These are phyloP conservation scores for Synergus laeviventris DNA, from an alignment of 2,888 invertebrate species.

Conservation along the genomic window DNA sequence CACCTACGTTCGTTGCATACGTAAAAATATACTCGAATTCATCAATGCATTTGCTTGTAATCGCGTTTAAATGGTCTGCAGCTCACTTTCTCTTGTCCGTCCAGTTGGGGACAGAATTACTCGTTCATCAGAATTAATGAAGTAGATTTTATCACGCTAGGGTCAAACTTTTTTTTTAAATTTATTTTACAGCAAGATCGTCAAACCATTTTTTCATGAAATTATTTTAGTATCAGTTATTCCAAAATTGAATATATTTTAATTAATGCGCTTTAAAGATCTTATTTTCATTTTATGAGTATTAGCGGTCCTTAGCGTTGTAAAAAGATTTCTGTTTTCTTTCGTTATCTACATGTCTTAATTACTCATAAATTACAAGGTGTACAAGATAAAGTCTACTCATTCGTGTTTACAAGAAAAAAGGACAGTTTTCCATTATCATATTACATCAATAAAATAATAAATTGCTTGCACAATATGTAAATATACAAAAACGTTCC, in stretches of 20 bases:
- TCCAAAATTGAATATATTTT: neutral
- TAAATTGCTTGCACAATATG: neutral
- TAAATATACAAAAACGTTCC: neutral
- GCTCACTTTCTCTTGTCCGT: neutral
- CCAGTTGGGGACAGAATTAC: neutral
- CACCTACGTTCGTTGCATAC: neutral
- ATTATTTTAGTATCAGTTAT: neutral
- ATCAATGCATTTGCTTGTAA: conserved; percentile 11
- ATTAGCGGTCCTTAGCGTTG: no score
- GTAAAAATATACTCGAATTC: neutral
- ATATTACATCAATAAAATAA: neutral
- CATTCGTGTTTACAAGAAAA: neutral
- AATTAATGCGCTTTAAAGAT: no score
- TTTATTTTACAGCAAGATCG: neutral
- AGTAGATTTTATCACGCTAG: conserved; percentile 9
- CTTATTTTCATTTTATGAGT: no score
- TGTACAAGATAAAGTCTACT: neutral
- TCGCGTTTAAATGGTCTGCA: neutral
- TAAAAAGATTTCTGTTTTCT: neutral
- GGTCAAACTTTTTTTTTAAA: neutral
- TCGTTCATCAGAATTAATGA: conserved; percentile 5
- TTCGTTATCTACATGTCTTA: neutral
- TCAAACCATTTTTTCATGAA: neutral
- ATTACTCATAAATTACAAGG: neutral
- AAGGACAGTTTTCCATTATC: neutral